These are phyloP conservation scores for Drosophila pegasa DNA, from an alignment of 2,888 invertebrate species.

Conservation along the genomic window DNA sequence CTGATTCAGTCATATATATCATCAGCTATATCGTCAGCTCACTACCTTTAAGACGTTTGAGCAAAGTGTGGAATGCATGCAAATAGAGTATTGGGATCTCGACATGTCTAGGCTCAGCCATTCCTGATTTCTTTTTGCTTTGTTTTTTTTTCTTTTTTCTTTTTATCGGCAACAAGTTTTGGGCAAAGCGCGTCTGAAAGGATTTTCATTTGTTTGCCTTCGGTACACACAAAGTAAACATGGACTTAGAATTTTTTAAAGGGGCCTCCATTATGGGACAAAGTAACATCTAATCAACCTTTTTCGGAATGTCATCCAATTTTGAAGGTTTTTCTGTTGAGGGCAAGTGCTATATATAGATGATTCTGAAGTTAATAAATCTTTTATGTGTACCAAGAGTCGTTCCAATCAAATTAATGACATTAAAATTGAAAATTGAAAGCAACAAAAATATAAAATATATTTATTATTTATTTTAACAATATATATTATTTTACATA, in stretches of 20 bases:
- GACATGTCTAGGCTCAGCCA: background rate
- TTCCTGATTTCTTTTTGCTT: slow-evolving; percentile 1
- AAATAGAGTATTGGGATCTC: background rate
- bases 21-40: too few relatives aligned
- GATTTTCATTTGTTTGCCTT: slow-evolving; percentile 46
- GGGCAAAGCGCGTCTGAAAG: slow-evolving; percentile 24
- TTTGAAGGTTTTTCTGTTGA: background rate
- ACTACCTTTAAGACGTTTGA: too few relatives aligned
- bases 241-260: slow-evolving; percentile 11
- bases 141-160: background rate
- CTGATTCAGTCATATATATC: too few relatives aligned
- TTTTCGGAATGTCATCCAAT: background rate
- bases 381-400: too few relatives aligned
- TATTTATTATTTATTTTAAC: background rate
- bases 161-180: slow-evolving; percentile 26
- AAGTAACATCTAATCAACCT: slow-evolving; percentile 20
- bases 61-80: too few relatives aligned
- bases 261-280: slow-evolving; percentile 22
- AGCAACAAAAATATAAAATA: too few relatives aligned
- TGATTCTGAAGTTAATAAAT: background rate
- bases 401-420: too few relatives aligned
- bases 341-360: background rate
- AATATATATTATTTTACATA: background rate
- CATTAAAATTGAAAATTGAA: too few relatives aligned
- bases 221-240: slow-evolving; percentile 24